Base-by-base conservation (phyloP, 2,113 vertebrate genomes). In the Psittacula cyanocephala region DNA sequence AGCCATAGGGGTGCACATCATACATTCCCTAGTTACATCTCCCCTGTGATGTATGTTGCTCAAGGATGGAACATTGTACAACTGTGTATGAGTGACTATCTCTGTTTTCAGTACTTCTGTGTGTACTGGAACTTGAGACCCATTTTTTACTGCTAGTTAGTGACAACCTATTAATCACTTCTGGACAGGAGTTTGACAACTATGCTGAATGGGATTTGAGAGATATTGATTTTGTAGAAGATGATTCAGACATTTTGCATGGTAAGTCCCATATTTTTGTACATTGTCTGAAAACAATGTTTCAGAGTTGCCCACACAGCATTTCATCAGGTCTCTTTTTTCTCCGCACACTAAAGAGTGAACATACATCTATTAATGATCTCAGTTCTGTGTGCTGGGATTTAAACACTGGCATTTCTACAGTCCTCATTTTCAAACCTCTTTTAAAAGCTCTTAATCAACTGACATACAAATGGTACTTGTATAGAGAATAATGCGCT, bases 121-220 rank as follows among this genome's bases (percentile, higher is more conserved):
- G 0, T 8, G 15, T 17, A 5, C 77, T 62, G 52, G 78, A 49
- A 55, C 57, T 17, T 16, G 19, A 46, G 64, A 47, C 22, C 16
- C 7, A 3, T n/a, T 31, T 72, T 80, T 63, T 5, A 50, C 55
- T 67, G 76, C 81, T 89, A 11, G 9, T 68, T 67, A 59, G 39
- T 90, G 84, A 93, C 81, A 50, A 22, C 60, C 81, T 89, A 2
- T 86, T 88, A 50, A 84, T 96, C 87, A 50, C 67, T 47, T 77
- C 84, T 81, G 77, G 90, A 96, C 95, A 99, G 99, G 99, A 99
- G 95, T 99, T 99, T 97, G 99, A 99, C 98, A 99, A 99, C 98
- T 99, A 99, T 25, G 99, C 99, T 39, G 99, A 99, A 96, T 99
- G 99, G 99, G 99, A 99, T 97, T 97, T 99, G 97, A 99, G 99